phyloP scores from a whole-genome alignment of 1,140 invertebrate genomes.

The Lerema accius region DNA sequence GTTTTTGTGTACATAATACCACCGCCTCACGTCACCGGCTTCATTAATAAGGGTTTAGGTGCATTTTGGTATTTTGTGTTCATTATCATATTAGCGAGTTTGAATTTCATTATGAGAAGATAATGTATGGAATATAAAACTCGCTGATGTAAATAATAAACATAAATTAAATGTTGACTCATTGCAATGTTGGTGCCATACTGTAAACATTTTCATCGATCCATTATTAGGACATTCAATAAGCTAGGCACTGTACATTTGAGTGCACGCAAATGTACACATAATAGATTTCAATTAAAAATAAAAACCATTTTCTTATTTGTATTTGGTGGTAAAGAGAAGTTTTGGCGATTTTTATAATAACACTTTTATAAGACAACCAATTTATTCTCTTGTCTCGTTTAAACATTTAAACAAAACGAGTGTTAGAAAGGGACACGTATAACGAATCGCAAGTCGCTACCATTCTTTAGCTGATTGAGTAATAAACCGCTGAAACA shows the following conservation, averaged over 20 bases:
- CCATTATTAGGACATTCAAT: constrained; percentile 1
- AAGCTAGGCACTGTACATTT: constrained; percentile 7
- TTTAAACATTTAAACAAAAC: no score
- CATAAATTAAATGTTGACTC: constrained; percentile 6
- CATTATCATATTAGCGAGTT: constrained; percentile 27
- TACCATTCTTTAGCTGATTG: no score
- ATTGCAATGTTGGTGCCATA: constrained; percentile 11
- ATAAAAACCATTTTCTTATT: no score
- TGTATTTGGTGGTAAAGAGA: no score
- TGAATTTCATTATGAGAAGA: neutral
- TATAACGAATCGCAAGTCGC: no score
- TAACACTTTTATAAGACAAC: no score
- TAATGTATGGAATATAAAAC: neutral
- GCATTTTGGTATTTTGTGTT: constrained; percentile 31
- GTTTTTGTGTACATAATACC: constrained; percentile 50
- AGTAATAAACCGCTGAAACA: no score
- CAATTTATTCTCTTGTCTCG: no score
- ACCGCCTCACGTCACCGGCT: constrained; percentile 62
- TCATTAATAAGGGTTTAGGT: constrained; percentile 40
- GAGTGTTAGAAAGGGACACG: no score
- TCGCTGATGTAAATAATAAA: constrained; percentile 26
- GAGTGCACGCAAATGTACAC: neutral
- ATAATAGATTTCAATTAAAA: no score
- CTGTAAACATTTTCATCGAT: constrained; percentile 6
- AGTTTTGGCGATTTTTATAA: no score